A percentile compares a stretch with the other conserved stretches of the same genome.
Conservation (phyloP, 2,888 invertebrate species). For the Calliscelio sp. region DNA sequence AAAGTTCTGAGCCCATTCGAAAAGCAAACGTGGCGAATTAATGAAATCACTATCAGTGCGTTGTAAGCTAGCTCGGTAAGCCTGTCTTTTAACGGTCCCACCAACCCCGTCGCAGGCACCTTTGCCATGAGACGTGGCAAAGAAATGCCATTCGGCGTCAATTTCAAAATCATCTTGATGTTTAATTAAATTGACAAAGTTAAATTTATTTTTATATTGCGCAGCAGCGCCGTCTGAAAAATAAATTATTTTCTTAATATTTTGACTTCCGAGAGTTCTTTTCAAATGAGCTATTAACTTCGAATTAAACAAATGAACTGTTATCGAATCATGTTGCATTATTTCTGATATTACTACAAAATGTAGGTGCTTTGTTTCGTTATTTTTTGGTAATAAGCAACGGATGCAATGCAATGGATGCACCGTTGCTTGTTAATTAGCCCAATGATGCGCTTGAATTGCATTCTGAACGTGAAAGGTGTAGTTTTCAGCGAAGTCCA, state of each 20-base stretch:
- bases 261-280: slow-evolving; percentile 10
- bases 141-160: slow-evolving; percentile 55
- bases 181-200: slow-evolving; percentile 54
- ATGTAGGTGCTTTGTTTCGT: not conserved
- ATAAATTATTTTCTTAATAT: slow-evolving; percentile 51
- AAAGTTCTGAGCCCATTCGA: slow-evolving; percentile 33
- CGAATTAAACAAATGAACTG: no score
- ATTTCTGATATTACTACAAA: slow-evolving; percentile 25
- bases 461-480: no score
- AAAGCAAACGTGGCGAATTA: slow-evolving; percentile 17
- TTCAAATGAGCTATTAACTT: no score
- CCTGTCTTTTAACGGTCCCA: slow-evolving; percentile 39
- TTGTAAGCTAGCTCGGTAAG: slow-evolving; percentile 55
- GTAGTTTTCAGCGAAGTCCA: slow-evolving; percentile 40
- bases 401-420: slow-evolving; percentile 40
- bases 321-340: no score
- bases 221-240: slow-evolving; percentile 61
- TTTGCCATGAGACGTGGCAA: slow-evolving; percentile 61
- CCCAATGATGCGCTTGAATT: no score
- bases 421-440: slow-evolving; percentile 26
- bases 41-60: slow-evolving; percentile 13
- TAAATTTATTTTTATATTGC: slow-evolving; percentile 18
- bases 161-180: slow-evolving; percentile 54
- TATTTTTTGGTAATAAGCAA: slow-evolving; percentile 14
- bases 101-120: slow-evolving; percentile 52